Conservation (phyloP, 2,113 vertebrate genomes). For the Rana temporaria region DNA sequence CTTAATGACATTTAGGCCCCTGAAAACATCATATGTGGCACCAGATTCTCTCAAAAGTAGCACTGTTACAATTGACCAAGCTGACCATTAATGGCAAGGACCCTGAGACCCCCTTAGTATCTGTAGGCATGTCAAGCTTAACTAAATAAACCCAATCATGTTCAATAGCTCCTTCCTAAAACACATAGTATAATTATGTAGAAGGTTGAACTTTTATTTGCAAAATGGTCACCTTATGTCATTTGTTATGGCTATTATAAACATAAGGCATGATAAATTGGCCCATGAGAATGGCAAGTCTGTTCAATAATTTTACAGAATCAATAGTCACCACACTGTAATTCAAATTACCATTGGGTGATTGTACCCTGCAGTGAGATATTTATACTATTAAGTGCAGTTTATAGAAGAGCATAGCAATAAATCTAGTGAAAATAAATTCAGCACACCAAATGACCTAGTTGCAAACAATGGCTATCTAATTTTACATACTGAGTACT, state of each 20-base stretch:
- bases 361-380: slow-evolving; percentile 40
- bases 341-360: slow-evolving; percentile 37
- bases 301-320: slow-evolving; percentile 37
- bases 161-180: no score
- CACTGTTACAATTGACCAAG: no score
- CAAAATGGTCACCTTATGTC: slow-evolving; percentile 31
- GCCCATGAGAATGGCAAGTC: slow-evolving; percentile 22
- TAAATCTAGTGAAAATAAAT: slow-evolving; percentile 47
- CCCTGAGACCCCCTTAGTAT: no score
- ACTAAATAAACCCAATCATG: no score
- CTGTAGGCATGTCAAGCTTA: no score
- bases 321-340: slow-evolving; percentile 36
- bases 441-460: slow-evolving; percentile 20
- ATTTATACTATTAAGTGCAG: slow-evolving; percentile 45
- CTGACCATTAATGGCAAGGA: no score
- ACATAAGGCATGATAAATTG: slow-evolving; percentile 35
- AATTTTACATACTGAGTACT: background rate
- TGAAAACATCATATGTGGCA: no score
- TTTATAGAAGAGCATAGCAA: slow-evolving; percentile 17
- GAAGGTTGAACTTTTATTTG: slow-evolving; percentile 16
- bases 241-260: slow-evolving; percentile 12
- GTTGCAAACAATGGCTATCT: background rate
- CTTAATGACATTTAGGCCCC: no score
- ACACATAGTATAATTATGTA: slow-evolving; percentile 4
- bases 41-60: no score